Conservation (phyloP, 2,113 vertebrate species). For the Saccopteryx leptura region DNA sequence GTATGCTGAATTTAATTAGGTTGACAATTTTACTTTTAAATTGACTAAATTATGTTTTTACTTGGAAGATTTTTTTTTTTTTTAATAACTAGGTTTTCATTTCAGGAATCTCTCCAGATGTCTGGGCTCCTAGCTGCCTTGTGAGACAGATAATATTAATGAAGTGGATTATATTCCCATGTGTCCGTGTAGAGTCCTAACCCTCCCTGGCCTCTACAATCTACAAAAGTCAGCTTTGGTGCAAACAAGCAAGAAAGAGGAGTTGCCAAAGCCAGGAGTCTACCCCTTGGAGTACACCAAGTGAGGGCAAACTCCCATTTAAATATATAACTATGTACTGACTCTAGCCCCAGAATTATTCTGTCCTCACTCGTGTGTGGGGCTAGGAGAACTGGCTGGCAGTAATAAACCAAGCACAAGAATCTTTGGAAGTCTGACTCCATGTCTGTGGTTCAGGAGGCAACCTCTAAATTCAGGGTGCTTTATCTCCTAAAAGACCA, state of each 20-base stretch:
- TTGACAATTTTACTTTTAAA: conserved; percentile 42
- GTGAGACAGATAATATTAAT: conserved; percentile 42
- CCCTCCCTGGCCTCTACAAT: neutral
- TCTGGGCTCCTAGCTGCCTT: neutral
- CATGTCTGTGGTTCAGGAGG: neutral
- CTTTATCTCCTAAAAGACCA: conserved; percentile 15
- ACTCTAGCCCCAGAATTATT: neutral
- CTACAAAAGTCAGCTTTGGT: conserved; percentile 4
- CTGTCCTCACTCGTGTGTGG: neutral
- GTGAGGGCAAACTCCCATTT: neutral
- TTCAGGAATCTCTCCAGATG: conserved; percentile 48
- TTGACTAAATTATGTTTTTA: conserved; percentile 30
- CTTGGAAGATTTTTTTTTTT: conserved; percentile 42
- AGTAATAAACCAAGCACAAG: neutral
- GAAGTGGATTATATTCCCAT: neutral
- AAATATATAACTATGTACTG: neutral
- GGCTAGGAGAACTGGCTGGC: neutral
- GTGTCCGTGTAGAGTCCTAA: neutral
- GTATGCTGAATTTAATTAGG: neutral
- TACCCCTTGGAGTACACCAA: neutral
- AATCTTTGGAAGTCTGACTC: neutral
- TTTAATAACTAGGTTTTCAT: neutral
- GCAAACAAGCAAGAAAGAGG: neutral
- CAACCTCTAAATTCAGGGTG: neutral
- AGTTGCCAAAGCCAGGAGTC: neutral